Evolutionary conservation across 2,888 invertebrate genomes (phyloP), one percentile per base, ranked within the genome.

Genomic region (Drosophila colorata): DNA sequence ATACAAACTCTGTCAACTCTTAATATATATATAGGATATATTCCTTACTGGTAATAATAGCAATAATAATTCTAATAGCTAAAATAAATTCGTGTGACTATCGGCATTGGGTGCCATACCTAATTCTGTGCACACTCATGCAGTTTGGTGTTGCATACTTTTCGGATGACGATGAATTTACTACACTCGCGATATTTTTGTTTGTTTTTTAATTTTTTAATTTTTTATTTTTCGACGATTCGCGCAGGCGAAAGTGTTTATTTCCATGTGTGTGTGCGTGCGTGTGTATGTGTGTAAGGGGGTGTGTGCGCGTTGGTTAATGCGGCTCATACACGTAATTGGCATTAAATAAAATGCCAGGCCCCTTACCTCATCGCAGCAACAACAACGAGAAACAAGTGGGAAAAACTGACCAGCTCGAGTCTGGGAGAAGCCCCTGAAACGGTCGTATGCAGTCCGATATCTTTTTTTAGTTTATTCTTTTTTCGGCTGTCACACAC

Each of bases 311-410:
- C 58, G 70, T 55, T 55, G 87, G 89, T 87, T 89, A 88, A 89
- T 89, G 87, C 82, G 74, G 83, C 81, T 82, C 88, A 83, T 89
- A 78, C 88, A 86, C 70, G 84, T 87, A 87, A 87, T 87, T 87
- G 90, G 83, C 87, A 87, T 87, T 83, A 87, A 87, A 87, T 88
- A 89, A 87, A 87, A 90, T 85, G 79, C 85, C 70, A 40, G 59
- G 33, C 41, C 66, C 67, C 48, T 58, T 18, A 37, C 53, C 52
- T 9, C 37, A 16, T 14, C 33, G 9, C 43, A 44, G 33, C 55
- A 28, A 28, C 28, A 28, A 28, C 28, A 28, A 37, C 20, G 28
- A 31, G 8, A 51, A 58, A 41, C 9, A 57, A 53, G 47, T 23
- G 59, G 40, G 38, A 56, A 67, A 58, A 68, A 75, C 72, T 79